Evolutionary conservation across 2,888 invertebrate genomes (phyloP).

Genomic region (Mythimna pallens): DNA sequence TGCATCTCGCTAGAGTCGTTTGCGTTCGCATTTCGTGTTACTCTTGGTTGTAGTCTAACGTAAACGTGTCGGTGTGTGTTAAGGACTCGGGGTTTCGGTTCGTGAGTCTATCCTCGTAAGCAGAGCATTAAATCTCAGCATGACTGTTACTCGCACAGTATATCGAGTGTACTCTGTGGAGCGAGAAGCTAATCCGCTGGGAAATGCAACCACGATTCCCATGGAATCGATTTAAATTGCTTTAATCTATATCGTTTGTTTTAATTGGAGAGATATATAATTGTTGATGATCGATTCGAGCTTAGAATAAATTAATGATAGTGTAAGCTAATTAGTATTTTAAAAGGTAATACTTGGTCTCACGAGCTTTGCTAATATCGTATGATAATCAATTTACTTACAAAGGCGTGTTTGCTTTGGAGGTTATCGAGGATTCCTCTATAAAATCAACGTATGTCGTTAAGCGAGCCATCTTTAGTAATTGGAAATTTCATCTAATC

Average conservation of each 20-base stretch:
- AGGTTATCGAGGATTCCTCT: slow-evolving; percentile 16
- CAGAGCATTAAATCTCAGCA: slow-evolving; percentile 83
- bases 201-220: slow-evolving; percentile 77
- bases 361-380: slow-evolving; percentile 15
- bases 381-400: slow-evolving; percentile 42
- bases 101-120: slow-evolving; percentile 75
- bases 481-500: slow-evolving; percentile 29
- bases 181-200: slow-evolving; percentile 74
- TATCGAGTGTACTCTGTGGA: slow-evolving; percentile 71
- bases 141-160: slow-evolving; percentile 75
- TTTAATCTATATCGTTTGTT: slow-evolving; percentile 70
- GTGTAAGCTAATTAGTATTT: slow-evolving; percentile 28
- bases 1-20: slow-evolving; percentile 58
- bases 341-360: slow-evolving; percentile 34
- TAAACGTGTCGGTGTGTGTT: slow-evolving; percentile 59
- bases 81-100: slow-evolving; percentile 63
- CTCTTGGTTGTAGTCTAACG: slow-evolving; percentile 55
- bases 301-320: slow-evolving; percentile 33
- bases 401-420: slow-evolving; percentile 14
- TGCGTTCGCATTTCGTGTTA: slow-evolving; percentile 58
- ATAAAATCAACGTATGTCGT: slow-evolving; percentile 23
- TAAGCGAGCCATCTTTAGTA: slow-evolving; percentile 17
- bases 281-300: slow-evolving; percentile 56
- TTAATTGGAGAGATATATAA: slow-evolving; percentile 66
- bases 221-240: slow-evolving; percentile 80